Percentiles rank a stretch among this genome's conserved stretches.
Evolutionary conservation across 2,888 invertebrate genomes (phyloP).

Genomic region (Oligia fasciuncula): DNA sequence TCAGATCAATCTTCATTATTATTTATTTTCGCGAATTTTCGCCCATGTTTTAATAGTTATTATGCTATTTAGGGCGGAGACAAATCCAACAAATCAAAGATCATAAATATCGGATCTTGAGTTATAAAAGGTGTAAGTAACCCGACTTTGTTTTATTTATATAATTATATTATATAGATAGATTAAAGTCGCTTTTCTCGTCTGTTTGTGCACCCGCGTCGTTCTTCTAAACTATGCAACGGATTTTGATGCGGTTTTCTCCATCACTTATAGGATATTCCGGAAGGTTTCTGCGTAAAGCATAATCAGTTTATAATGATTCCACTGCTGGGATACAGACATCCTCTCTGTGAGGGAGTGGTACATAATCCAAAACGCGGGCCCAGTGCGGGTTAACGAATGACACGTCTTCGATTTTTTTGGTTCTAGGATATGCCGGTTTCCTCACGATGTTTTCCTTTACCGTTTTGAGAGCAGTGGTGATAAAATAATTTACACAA

Average conservation of each 20-base stretch:
- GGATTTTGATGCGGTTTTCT: not conserved
- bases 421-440: not conserved
- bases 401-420: not conserved
- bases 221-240: not conserved
- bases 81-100: too few relatives aligned
- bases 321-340: not conserved
- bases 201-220: not conserved
- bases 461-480: not conserved
- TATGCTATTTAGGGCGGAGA: too few relatives aligned
- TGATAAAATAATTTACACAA: not conserved
- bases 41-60: too few relatives aligned
- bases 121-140: too few relatives aligned
- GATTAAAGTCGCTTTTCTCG: not conserved
- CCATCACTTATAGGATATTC: not conserved
- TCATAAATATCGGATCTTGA: too few relatives aligned
- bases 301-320: not conserved
- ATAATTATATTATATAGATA: too few relatives aligned
- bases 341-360: not conserved
- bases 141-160: too few relatives aligned
- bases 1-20: too few relatives aligned
- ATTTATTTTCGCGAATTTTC: too few relatives aligned
- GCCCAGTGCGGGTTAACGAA: not conserved
- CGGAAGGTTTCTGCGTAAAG: not conserved
- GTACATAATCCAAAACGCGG: not conserved
- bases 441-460: not conserved